These are phyloP conservation scores for Chaetogeoica ovagalla DNA, from an alignment of 2,888 invertebrate species.

Conservation along the genomic window DNA sequence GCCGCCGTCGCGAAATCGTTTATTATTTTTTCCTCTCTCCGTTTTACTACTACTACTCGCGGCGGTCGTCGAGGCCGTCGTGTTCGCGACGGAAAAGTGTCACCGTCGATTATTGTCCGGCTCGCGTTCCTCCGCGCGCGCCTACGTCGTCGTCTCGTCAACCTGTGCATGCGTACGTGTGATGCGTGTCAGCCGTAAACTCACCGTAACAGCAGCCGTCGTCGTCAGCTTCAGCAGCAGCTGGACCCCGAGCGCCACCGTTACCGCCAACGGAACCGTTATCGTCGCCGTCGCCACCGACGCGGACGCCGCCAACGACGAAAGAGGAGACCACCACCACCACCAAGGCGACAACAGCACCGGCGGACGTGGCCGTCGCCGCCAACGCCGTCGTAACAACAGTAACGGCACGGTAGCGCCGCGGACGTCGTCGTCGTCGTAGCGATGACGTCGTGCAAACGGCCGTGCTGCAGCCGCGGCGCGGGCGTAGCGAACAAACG, in stretches of 20 bases:
- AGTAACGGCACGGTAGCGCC: not conserved
- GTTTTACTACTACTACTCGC: too few relatives aligned
- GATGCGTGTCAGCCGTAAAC: slow-evolving; percentile 41
- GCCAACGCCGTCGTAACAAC: slow-evolving; percentile 1
- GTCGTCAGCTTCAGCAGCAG: not conserved
- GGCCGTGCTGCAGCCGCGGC: slow-evolving; percentile 55
- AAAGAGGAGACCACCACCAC: not conserved
- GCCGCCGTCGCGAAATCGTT: too few relatives aligned
- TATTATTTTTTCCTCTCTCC: too few relatives aligned
- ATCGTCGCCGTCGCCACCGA: not conserved
- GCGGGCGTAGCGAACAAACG: slow-evolving; percentile 47
- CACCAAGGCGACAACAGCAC: not conserved
- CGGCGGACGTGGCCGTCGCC: not conserved
- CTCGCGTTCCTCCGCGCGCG: not conserved
- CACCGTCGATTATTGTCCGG: too few relatives aligned
- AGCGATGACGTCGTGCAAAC: slow-evolving; percentile 56
- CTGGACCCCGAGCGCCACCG: too few relatives aligned
- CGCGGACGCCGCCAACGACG: not conserved
- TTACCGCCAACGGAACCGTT: too few relatives aligned
- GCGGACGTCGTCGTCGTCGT: slow-evolving; percentile 15
- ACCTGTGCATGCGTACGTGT: slow-evolving; percentile 33
- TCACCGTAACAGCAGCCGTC: not conserved
- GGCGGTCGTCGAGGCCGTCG: too few relatives aligned
- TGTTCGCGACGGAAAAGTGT: not conserved
- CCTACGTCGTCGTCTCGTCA: not conserved